phyloP scores from a whole-genome alignment of 2,888 invertebrate species.

The Thereva unica region DNA sequence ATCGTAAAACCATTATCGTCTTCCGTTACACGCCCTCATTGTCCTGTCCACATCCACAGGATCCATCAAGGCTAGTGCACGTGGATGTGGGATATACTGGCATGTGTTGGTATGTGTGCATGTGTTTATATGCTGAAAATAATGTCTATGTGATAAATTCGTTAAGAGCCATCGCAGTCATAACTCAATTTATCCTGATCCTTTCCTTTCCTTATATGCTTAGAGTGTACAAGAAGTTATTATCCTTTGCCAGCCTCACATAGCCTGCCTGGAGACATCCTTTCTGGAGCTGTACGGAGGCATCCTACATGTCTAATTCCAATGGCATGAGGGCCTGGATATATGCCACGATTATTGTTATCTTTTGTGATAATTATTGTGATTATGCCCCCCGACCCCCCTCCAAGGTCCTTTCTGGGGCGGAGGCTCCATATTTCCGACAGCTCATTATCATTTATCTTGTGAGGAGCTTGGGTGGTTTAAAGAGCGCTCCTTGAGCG shows the following conservation, averaged over 20 bases:
- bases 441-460: slow-evolving; percentile 32
- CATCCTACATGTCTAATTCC: no score
- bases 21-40: no score
- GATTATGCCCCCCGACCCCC: slow-evolving; percentile 3
- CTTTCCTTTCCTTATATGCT: slow-evolving; percentile 26
- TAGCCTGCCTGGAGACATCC: no score
- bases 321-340: neutral
- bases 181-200: slow-evolving; percentile 40
- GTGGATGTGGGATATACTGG: neutral
- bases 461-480: neutral
- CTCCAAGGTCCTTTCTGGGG: neutral
- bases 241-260: slow-evolving; percentile 20
- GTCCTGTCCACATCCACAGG: slow-evolving; percentile 21
- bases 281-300: no score
- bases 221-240: slow-evolving; percentile 32
- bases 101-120: slow-evolving; percentile 8
- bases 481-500: no score
- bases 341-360: slow-evolving; percentile 24
- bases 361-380: slow-evolving; percentile 24
- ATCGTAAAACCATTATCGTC: no score
- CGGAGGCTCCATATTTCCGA: neutral
- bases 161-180: slow-evolving; percentile 39
- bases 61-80: neutral
- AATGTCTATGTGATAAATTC: slow-evolving; percentile 38
- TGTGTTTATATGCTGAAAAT: slow-evolving; percentile 8